Evolutionary conservation across 2,888 invertebrate species (phyloP).

Genomic region (Formica aserva): DNA sequence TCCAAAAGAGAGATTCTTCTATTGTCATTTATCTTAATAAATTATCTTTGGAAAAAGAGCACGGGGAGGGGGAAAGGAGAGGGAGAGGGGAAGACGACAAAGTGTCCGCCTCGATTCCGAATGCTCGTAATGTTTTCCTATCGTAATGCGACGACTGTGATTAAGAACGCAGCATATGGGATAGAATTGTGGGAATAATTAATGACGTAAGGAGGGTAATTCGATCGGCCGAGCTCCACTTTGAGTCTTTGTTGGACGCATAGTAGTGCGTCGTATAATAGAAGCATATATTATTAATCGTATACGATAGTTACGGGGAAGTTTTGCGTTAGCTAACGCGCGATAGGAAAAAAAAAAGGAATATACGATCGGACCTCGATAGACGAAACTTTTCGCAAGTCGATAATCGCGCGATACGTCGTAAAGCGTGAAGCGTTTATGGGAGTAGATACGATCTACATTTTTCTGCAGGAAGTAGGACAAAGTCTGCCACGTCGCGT

Average conservation of each 20-base stretch:
- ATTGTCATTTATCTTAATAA: not conserved
- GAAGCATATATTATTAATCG: conserved; percentile 36
- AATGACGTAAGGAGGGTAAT: conserved; percentile 33
- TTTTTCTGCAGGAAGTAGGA: conserved; percentile 18
- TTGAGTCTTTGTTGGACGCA: conserved; percentile 30
- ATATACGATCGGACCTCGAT: not conserved
- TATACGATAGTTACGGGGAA: not conserved
- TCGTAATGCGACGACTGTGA: not conserved
- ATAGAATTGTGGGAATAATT: conserved; percentile 44
- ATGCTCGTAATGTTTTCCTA: not conserved
- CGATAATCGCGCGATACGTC: conserved; percentile 32
- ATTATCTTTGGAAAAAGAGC: not conserved
- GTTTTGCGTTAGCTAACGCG: not conserved
- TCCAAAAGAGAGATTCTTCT: not conserved
- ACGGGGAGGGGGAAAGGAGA: too few species aligned
- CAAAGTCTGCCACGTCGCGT: conserved; percentile 10
- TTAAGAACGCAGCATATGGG: conserved; percentile 3
- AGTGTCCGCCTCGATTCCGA: not conserved
- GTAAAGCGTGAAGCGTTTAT: not conserved
- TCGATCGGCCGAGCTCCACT: conserved; percentile 45
- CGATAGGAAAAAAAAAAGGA: not conserved
- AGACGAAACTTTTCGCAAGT: conserved; percentile 21
- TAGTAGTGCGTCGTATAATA: conserved; percentile 6
- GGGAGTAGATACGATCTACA: conserved; percentile 7
- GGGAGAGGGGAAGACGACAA: not conserved